A percentile compares a stretch with the other conserved stretches of the same genome.
Evolutionary conservation across 2,797 vertebrate genomes (phyloP).

Genomic region (Gymnothorax javanicus): DNA sequence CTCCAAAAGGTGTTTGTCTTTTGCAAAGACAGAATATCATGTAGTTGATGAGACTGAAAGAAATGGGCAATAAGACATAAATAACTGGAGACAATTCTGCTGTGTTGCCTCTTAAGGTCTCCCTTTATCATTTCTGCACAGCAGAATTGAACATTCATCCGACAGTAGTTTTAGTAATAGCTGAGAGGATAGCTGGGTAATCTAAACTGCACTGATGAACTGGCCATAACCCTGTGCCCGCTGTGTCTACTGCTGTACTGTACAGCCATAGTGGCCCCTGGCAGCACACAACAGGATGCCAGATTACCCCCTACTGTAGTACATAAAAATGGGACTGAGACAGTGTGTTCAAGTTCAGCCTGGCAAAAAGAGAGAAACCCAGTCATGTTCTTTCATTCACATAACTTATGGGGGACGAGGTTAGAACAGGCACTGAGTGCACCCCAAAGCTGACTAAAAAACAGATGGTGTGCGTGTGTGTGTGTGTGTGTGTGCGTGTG

Average conservation of each 20-base stretch:
- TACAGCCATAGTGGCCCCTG: background rate
- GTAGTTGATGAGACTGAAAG: constrained; percentile 8
- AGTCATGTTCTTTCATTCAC: background rate
- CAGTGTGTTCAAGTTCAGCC: constrained; percentile 26
- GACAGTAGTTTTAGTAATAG: background rate
- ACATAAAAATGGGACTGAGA: constrained; percentile 37
- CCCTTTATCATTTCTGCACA: constrained; percentile 23
- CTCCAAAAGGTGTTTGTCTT: background rate
- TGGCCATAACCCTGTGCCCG: background rate
- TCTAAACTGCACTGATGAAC: background rate
- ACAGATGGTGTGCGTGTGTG: constrained; percentile 29
- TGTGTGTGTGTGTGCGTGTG: background rate
- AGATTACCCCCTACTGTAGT: background rate
- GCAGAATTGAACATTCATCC: constrained; percentile 18
- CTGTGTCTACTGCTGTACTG: background rate
- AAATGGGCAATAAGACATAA: constrained; percentile 1
- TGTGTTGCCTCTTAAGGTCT: background rate
- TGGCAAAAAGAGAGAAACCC: constrained; percentile 40
- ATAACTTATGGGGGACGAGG: background rate
- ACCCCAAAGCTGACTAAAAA: background rate
- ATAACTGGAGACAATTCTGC: background rate
- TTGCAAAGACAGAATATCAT: constrained; percentile 13
- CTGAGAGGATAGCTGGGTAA: constrained; percentile 18
- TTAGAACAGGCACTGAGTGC: background rate
- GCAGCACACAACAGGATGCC: background rate